phyloP scores from a whole-genome alignment of 2,797 vertebrate species.

The Darevskia mixta region DNA sequence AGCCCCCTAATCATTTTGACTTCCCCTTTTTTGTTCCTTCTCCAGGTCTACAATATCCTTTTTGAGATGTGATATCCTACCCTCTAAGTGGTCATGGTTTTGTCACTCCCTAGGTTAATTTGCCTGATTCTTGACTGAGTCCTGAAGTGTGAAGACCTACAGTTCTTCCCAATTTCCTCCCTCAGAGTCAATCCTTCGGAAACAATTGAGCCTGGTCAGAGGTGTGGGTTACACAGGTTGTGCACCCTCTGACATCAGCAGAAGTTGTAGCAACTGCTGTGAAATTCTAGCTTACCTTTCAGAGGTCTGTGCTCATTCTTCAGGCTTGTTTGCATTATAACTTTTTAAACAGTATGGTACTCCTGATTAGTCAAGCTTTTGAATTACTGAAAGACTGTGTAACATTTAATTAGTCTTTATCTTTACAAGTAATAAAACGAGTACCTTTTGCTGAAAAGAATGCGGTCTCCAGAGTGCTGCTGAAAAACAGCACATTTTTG shows the following conservation, averaged over 20 bases:
- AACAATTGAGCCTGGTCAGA: background rate
- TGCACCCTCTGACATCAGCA: fast-evolving
- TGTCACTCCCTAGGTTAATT: fast-evolving
- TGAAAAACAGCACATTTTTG: conserved; percentile 61
- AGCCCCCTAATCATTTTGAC: background rate
- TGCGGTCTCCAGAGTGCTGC: background rate
- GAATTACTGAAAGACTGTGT: conserved; percentile 70
- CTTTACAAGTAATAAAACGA: conserved; percentile 74
- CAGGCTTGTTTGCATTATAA: conserved; percentile 15
- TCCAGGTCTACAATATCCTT: background rate
- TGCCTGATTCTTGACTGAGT: background rate
- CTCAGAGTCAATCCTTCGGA: fast-evolving
- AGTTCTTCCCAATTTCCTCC: fast-evolving
- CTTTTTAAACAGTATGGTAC: conserved; percentile 40
- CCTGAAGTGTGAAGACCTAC: fast-evolving
- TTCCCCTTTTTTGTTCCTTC: background rate
- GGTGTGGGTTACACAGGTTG: fast-evolving
- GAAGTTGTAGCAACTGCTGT: fast-evolving
- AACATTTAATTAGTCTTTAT: conserved; percentile 78
- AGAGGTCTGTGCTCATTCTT: background rate
- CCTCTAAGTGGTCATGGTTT: background rate
- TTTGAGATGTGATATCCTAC: background rate
- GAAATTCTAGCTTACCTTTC: fast-evolving
- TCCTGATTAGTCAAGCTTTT: conserved; percentile 63
- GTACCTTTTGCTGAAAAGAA: conserved; percentile 69